phyloP scores from a whole-genome alignment of 2,797 vertebrate species.

The Todus mexicanus region DNA sequence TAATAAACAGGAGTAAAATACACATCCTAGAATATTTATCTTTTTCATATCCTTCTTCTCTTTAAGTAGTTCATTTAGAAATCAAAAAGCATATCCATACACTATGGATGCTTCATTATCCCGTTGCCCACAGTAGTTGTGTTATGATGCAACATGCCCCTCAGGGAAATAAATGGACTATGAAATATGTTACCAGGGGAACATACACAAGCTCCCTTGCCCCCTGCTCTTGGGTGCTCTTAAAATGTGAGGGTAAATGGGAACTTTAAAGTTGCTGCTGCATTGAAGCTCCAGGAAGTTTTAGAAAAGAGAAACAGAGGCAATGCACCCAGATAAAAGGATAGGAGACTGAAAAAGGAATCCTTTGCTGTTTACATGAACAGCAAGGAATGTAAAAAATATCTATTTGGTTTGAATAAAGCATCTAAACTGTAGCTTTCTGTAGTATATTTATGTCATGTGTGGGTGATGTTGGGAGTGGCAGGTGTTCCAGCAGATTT shows the following conservation, averaged over 20 bases:
- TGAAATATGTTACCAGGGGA: neutral
- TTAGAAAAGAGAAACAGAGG: neutral
- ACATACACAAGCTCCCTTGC: neutral
- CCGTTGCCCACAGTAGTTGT: neutral
- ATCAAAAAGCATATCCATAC: neutral
- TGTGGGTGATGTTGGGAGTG: neutral
- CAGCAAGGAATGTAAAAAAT: neutral
- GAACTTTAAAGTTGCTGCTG: neutral
- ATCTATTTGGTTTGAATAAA: neutral
- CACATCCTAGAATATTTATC: neutral
- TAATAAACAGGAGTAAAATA: neutral
- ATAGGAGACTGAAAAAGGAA: neutral
- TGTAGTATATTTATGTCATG: neutral
- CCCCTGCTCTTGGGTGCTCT: neutral
- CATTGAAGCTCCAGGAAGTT: neutral
- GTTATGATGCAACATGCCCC: neutral
- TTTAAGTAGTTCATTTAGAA: neutral
- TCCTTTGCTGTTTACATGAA: neutral
- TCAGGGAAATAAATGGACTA: neutral
- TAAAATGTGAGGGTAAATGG: neutral
- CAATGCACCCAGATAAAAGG: neutral
- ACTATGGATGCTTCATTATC: neutral
- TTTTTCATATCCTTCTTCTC: neutral
- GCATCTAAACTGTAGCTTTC: neutral
- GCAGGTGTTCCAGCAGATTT: neutral